phyloP scores from a whole-genome alignment of 37 sponge, comb jelly and placozoan genomes.

The Haliclona indistincta region DNA sequence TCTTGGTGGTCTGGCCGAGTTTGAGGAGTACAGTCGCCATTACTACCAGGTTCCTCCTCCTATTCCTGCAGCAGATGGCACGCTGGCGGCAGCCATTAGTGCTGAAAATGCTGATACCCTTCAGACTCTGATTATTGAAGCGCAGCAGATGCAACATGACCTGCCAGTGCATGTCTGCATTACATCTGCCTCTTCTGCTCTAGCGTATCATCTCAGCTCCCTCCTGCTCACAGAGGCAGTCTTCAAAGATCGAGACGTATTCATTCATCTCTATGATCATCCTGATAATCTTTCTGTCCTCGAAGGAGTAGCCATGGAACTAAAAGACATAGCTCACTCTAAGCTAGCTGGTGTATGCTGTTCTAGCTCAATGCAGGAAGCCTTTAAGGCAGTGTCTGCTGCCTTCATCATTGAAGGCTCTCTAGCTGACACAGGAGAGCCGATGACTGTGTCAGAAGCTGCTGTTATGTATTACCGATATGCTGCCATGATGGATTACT shows the following conservation, averaged over 20 bases:
- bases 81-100: constrained; percentile 15
- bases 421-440: background rate
- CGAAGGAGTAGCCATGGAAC: constrained; percentile 71
- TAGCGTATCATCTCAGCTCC: constrained; percentile 59
- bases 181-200: constrained; percentile 43
- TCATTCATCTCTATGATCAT: constrained; percentile 52
- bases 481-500: constrained; percentile 50
- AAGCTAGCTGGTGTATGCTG: constrained; percentile 17
- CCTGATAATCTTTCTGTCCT: background rate
- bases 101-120: constrained; percentile 43
- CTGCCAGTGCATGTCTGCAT: constrained; percentile 45
- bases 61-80: constrained; percentile 7
- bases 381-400: constrained; percentile 37
- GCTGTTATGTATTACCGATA: constrained; percentile 34
- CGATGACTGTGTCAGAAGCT: constrained; percentile 6
- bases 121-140: background rate
- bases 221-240: constrained; percentile 41
- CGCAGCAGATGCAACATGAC: background rate
- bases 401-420: constrained; percentile 52
- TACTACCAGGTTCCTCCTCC: constrained; percentile 61
- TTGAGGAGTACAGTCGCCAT: constrained; percentile 74
- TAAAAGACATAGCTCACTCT: constrained; percentile 67
- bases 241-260: constrained; percentile 27
- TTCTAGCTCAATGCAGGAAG: constrained; percentile 27
- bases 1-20: constrained; percentile 80